Evolutionary conservation across 2,888 invertebrate species (phyloP).

Genomic region (Disparrhopalites patrizii): DNA sequence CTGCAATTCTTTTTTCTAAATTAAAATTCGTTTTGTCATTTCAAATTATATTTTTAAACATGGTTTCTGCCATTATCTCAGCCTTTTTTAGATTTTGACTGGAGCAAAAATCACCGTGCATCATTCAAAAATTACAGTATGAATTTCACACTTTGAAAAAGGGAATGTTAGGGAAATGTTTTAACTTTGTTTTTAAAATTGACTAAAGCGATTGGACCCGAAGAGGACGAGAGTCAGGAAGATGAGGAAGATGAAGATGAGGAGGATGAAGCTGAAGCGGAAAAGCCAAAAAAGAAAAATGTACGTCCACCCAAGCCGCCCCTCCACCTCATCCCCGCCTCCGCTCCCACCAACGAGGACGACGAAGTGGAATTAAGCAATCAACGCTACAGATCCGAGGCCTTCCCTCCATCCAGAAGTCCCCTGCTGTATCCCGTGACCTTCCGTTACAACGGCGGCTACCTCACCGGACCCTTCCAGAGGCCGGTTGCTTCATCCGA

Average conservation of each 20-base stretch:
- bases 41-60: no score
- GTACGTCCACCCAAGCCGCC: conserved; percentile 20
- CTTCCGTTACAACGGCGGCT: conserved; percentile 18
- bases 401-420: conserved; percentile 45
- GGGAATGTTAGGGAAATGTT: no score
- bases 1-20: no score
- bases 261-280: conserved; percentile 29
- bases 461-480: conserved; percentile 22
- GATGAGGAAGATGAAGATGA: conserved; percentile 32
- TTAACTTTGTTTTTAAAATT: no score
- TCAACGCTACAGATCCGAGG: conserved; percentile 18
- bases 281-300: conserved; percentile 21
- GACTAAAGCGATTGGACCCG: not conserved
- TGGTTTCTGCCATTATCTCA: no score
- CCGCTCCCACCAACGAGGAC: conserved; percentile 34
- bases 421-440: conserved; percentile 40
- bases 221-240: conserved; percentile 27
- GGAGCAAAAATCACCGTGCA: no score
- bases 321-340: conserved; percentile 31
- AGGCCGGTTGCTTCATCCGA: conserved; percentile 20
- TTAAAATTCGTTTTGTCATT: no score
- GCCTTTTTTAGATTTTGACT: no score
- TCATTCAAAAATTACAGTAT: no score
- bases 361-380: conserved; percentile 36
- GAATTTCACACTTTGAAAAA: no score